Conservation (phyloP, 2,888 invertebrate genomes). For the Thalpophila matura region DNA sequence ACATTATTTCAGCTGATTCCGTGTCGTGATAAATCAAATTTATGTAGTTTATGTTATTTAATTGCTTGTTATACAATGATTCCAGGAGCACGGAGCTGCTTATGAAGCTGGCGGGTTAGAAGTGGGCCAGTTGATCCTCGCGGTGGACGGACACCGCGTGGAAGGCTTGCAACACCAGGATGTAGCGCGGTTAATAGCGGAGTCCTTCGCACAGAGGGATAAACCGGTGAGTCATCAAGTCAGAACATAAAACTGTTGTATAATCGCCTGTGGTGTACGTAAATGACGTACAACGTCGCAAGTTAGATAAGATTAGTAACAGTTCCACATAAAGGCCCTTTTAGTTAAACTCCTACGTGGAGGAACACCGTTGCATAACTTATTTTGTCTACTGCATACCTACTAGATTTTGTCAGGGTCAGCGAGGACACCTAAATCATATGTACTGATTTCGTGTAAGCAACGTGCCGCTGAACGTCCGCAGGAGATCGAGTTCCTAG, state of each 20-base stretch:
- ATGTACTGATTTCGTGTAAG: background rate
- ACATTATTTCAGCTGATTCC: background rate
- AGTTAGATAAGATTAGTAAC: too few species aligned
- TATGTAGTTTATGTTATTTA: too few species aligned
- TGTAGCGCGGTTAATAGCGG: constrained; percentile 97
- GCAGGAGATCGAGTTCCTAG: constrained; percentile 98
- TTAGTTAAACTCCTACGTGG: background rate
- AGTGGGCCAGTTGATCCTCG: constrained; percentile 98
- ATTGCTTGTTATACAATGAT: constrained; percentile 42
- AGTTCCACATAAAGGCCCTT: too few species aligned
- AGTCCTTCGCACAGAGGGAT: constrained; percentile 97
- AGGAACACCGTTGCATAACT: background rate
- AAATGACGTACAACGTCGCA: too few species aligned
- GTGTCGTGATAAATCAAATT: too few species aligned
- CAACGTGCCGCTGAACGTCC: constrained; percentile 46
- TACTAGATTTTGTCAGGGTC: too few species aligned
- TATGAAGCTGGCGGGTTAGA: constrained; percentile 97
- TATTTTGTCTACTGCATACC: too few species aligned
- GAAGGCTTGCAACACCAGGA: constrained; percentile 96
- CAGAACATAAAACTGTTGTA: background rate
- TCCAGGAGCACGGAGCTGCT: constrained; percentile 98
- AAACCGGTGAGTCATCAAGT: constrained; percentile 87
- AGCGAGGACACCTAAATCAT: too few species aligned
- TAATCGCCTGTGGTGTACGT: background rate
- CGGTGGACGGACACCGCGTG: constrained; percentile 96